These are phyloP conservation scores for Acrobeloides nanus DNA, from an alignment of 2,888 invertebrate species.

Conservation along the genomic window DNA sequence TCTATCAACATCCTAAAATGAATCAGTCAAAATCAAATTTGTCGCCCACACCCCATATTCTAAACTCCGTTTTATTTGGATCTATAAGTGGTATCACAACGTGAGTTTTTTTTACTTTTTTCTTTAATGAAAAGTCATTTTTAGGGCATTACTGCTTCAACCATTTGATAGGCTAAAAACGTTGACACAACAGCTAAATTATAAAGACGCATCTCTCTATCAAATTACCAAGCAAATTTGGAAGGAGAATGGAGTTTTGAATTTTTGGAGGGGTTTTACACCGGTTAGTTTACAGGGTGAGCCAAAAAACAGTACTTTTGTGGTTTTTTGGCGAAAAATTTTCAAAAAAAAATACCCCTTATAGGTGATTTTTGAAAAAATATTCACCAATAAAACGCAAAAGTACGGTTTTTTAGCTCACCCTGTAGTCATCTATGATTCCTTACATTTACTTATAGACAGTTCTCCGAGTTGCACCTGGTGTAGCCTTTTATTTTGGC, in stretches of 20 bases:
- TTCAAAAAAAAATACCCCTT: too few species aligned
- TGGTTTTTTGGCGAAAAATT: too few species aligned
- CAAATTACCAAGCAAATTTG: neutral
- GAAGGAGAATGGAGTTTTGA: slow-evolving; percentile 13
- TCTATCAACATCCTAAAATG: too few species aligned
- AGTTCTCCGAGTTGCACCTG: slow-evolving; percentile 21
- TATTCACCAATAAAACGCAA: too few species aligned
- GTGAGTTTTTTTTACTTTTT: slow-evolving; percentile 7
- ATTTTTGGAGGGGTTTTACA: slow-evolving; percentile 21
- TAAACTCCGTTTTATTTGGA: neutral
- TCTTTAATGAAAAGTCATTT: slow-evolving; percentile 8
- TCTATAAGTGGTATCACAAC: slow-evolving; percentile 3
- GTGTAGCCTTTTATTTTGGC: slow-evolving; percentile 22
- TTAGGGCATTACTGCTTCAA: slow-evolving; percentile 18
- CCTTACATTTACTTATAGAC: slow-evolving; percentile 15
- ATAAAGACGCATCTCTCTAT: neutral
- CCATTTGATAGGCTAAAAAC: slow-evolving; percentile 25
- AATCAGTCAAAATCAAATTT: too few species aligned
- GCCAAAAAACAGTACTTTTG: neutral
- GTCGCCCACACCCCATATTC: too few species aligned
- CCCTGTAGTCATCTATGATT: slow-evolving; percentile 4
- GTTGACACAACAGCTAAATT: slow-evolving; percentile 16
- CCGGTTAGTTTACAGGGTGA: slow-evolving; percentile 14
- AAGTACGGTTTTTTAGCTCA: too few species aligned
- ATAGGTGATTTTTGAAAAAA: too few species aligned